phyloP scores from a whole-genome alignment of 2,888 invertebrate genomes.

The Hedychridium roseum region DNA sequence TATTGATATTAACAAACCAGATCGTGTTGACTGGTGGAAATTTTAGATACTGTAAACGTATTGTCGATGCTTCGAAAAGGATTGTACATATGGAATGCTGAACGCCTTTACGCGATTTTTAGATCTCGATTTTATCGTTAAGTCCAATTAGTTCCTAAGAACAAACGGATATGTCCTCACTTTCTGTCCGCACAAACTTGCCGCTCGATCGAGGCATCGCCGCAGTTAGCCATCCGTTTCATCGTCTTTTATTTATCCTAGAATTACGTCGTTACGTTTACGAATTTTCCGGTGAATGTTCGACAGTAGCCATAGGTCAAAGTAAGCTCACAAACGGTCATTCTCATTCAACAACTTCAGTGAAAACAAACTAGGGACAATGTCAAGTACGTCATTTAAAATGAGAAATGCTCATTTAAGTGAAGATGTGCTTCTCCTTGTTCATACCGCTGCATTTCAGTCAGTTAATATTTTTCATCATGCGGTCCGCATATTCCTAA shows the following conservation, averaged over 20 bases:
- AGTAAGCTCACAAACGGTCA: no score
- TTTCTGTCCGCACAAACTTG: constrained; percentile 45
- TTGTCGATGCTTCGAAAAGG: neutral
- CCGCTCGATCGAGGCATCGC: constrained; percentile 29
- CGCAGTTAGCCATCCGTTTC: constrained; percentile 11
- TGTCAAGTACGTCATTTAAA: no score
- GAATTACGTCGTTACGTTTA: neutral
- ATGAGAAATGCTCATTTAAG: no score
- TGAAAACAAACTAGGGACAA: no score
- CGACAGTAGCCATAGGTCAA: no score
- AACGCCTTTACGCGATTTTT: constrained; percentile 18
- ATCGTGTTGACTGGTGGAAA: no score
- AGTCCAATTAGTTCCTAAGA: constrained; percentile 39
- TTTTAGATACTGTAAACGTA: neutral
- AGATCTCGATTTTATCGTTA: constrained; percentile 32
- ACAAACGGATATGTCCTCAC: constrained; percentile 26
- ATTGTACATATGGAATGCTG: constrained; percentile 22
- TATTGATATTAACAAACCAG: no score
- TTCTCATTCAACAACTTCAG: no score
- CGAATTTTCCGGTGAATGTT: neutral
- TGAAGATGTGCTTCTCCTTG: no score
- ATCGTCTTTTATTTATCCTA: constrained; percentile 2
- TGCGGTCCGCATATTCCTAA: no score
- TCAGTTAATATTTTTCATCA: no score
- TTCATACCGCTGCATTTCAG: no score